Conservation (phyloP, 2,888 invertebrate species). For the Erebia ligea region DNA sequence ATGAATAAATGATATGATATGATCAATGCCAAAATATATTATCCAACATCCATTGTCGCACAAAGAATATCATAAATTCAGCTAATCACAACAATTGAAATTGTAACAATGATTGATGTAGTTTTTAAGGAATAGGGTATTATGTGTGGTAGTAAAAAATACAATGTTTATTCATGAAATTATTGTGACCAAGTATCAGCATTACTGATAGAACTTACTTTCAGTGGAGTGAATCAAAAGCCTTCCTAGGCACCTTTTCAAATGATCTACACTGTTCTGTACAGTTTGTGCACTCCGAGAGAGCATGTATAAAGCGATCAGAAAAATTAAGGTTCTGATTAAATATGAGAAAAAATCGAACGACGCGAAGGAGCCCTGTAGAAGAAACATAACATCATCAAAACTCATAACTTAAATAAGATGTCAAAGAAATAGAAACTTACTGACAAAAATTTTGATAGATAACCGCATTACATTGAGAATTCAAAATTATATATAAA, state of each 20-base stretch:
- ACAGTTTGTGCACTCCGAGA: slow-evolving; percentile 49
- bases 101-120: too few species aligned
- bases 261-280: slow-evolving; percentile 43
- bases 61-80: too few species aligned
- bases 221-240: slow-evolving; percentile 40
- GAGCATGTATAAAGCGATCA: slow-evolving; percentile 44
- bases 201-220: slow-evolving; percentile 47
- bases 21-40: too few species aligned
- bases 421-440: background rate
- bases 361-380: background rate
- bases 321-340: slow-evolving; percentile 39
- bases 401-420: background rate
- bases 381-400: background rate
- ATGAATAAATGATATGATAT: too few species aligned
- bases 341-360: slow-evolving; percentile 21
- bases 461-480: too few species aligned
- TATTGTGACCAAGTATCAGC: background rate
- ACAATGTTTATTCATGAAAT: too few species aligned
- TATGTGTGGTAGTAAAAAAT: too few species aligned
- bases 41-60: too few species aligned
- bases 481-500: too few species aligned
- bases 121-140: too few species aligned
- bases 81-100: too few species aligned
- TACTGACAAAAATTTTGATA: too few species aligned
- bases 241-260: slow-evolving; percentile 47